phyloP scores from a whole-genome alignment of 2,888 invertebrate species.

The Nycteola revayana region DNA sequence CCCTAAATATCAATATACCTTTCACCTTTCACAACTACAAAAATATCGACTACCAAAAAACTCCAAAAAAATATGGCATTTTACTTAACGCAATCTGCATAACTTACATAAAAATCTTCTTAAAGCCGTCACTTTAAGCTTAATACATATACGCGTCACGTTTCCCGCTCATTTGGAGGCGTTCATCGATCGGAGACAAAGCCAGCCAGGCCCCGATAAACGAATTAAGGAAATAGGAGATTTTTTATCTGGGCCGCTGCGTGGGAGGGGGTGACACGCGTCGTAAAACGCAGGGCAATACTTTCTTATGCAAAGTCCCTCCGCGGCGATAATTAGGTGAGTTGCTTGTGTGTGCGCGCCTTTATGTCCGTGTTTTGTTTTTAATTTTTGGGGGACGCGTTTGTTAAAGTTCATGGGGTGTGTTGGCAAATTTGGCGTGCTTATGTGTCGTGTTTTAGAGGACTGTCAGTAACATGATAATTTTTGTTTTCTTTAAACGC shows the following conservation, averaged over 20 bases:
- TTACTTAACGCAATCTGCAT: slow-evolving; percentile 27
- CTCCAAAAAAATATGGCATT: slow-evolving; percentile 12
- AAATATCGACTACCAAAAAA: too few species aligned
- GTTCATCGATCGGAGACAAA: slow-evolving; percentile 81
- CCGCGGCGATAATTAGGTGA: slow-evolving; percentile 75
- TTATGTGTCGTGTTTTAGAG: too few species aligned
- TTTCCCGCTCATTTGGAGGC: slow-evolving; percentile 76
- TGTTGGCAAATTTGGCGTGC: slow-evolving; percentile 7
- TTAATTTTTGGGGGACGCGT: slow-evolving; percentile 58
- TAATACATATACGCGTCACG: slow-evolving; percentile 78
- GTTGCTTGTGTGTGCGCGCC: slow-evolving; percentile 59
- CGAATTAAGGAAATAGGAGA: slow-evolving; percentile 83
- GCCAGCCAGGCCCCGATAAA: slow-evolving; percentile 79
- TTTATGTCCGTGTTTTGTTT: slow-evolving; percentile 65
- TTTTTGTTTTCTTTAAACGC: too few species aligned
- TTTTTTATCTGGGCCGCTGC: slow-evolving; percentile 78
- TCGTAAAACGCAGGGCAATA: slow-evolving; percentile 81
- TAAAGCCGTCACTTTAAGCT: slow-evolving; percentile 66
- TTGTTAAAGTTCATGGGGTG: slow-evolving; percentile 33
- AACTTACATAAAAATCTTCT: slow-evolving; percentile 31
- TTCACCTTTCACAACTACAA: neutral
- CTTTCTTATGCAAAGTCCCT: slow-evolving; percentile 81
- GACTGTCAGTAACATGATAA: too few species aligned
- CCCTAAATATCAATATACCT: neutral
- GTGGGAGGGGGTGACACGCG: slow-evolving; percentile 58